Evolutionary conservation across 2,113 vertebrate species (phyloP).

Genomic region (Forbesichthys agassizii): DNA sequence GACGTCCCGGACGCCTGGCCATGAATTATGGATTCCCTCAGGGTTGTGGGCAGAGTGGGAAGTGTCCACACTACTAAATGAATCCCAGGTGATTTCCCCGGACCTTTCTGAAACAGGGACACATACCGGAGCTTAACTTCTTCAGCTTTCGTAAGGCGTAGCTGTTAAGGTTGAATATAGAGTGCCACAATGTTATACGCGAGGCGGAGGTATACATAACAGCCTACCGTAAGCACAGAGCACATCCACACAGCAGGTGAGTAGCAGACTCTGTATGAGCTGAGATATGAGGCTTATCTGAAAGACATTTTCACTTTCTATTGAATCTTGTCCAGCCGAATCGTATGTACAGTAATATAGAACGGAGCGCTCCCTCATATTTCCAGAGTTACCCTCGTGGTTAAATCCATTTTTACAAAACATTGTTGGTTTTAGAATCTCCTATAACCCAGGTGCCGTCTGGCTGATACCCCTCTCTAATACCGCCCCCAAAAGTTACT

Average conservation of each 20-base stretch:
- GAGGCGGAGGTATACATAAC: not conserved
- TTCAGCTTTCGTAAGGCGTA: slow-evolving; percentile 32
- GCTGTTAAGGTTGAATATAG: slow-evolving; percentile 20
- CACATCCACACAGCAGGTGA: not conserved
- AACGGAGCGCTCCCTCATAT: too few species aligned
- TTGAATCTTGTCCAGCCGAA: not conserved
- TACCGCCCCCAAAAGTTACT: too few species aligned
- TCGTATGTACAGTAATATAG: too few species aligned
- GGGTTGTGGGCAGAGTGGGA: slow-evolving; percentile 47
- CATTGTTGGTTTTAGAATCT: too few species aligned
- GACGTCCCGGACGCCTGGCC: slow-evolving; percentile 64
- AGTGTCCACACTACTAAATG: slow-evolving; percentile 60
- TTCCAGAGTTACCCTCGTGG: too few species aligned
- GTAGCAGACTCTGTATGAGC: not conserved
- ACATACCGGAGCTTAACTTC: slow-evolving; percentile 33
- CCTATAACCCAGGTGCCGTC: too few species aligned
- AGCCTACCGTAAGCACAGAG: not conserved
- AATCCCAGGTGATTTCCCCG: slow-evolving; percentile 62
- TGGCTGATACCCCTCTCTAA: too few species aligned
- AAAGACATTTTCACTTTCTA: not conserved
- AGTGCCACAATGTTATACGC: not conserved
- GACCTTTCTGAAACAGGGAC: slow-evolving; percentile 49
- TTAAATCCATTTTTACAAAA: too few species aligned
- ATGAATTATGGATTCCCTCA: slow-evolving; percentile 77
- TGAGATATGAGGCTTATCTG: not conserved